Conservation (phyloP, 30 jellyfish, hydroid and myxozoan genomes). For the Phacellophora camtschatica region DNA sequence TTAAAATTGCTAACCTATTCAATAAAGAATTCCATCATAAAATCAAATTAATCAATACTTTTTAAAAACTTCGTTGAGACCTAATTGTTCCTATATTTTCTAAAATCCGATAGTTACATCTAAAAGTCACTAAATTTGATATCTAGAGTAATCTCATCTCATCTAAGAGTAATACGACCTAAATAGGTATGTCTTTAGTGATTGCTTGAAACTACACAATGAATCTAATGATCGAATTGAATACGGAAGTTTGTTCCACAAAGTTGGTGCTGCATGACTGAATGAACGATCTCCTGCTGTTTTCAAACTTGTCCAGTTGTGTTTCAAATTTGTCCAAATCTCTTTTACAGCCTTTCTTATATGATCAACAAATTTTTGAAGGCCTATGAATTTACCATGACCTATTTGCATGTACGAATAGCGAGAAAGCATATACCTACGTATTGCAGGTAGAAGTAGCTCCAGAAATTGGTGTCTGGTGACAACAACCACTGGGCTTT, state of each 20-base stretch:
- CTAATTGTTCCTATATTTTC: conserved; percentile 6
- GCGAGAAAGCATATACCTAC: too few species aligned
- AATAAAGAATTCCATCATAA: too few species aligned
- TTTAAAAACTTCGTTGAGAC: conserved; percentile 16
- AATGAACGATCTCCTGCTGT: conserved; percentile 14
- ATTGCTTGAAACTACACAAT: neutral
- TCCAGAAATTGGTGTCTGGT: too few species aligned
- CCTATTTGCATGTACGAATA: too few species aligned
- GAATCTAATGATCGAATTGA: too few species aligned
- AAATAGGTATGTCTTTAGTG: neutral
- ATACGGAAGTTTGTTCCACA: neutral
- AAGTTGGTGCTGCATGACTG: conserved; percentile 9
- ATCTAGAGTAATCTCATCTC: neutral
- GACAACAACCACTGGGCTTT: too few species aligned
- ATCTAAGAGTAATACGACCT: neutral
- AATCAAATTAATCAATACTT: neutral
- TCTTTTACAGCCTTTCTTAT: too few species aligned
- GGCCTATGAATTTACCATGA: too few species aligned
- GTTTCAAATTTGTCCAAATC: too few species aligned
- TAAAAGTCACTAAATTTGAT: neutral
- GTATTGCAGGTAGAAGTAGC: too few species aligned
- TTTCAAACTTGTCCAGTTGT: neutral
- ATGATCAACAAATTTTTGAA: too few species aligned
- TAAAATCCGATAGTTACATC: conserved; percentile 12
- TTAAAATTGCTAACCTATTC: neutral